Evolutionary conservation across 2,888 invertebrate genomes (phyloP), one percentile per base, ranked within the genome.

Genomic region (Dryadula phaetusa): DNA sequence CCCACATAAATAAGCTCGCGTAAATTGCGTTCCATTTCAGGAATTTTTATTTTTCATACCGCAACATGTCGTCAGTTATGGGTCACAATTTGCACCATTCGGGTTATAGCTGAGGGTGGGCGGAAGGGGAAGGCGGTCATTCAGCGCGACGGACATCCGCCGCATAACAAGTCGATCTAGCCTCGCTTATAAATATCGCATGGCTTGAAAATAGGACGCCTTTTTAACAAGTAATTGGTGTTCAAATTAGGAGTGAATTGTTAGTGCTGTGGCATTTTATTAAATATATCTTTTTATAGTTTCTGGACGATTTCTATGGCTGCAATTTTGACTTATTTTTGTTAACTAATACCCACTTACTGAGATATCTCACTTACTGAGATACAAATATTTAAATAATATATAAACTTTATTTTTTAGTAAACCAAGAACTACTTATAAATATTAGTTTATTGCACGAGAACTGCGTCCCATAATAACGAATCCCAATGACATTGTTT

Each of bases 131-230:
- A 90, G 90, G 85, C 90, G 92, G 92, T 92, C 92, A 92, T 92
- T 92, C 90, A 89, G 90, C 87, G 89, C 91, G 88, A 87, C 93
- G 93, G 92, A 93, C 93, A 87, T 93, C 93, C 92, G 92, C 90
- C 91, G 93, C 91, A 92, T 93, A 93, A 92, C 93, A 93, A 93
- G 90, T 90, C 91, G 89, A 90, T 90, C 90, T 83, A 76, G 75
- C 77, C 76, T 77, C 82, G 82, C 86, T 88, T 89, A 88, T 87
- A 85, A 84, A 88, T 85, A 87, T 85, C 78, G 85, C 85, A 84
- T 82, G 83, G 81, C 82, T 85, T 78, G 76, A 83, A 85, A 86
- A 85, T 75, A 73, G 72, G 58, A 69, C 71, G 69, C 54, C 68
- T 71, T 66, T 70, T 69, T 67, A 66, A 67, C 61, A 47, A 56